phyloP scores from a whole-genome alignment of 2,797 vertebrate species.

The Echeneis naucrates region DNA sequence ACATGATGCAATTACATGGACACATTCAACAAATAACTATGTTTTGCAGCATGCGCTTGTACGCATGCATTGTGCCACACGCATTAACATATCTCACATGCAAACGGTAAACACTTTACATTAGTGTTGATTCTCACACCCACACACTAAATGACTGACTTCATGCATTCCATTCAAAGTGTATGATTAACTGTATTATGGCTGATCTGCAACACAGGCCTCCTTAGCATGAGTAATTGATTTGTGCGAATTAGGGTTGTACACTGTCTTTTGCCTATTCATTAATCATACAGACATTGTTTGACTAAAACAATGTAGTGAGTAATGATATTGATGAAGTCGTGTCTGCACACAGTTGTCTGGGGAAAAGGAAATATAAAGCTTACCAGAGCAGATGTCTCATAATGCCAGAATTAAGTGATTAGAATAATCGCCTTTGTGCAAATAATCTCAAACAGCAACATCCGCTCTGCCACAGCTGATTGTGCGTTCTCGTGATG shows the following conservation, averaged over 20 bases:
- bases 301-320: slow-evolving; percentile 78
- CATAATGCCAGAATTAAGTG: slow-evolving; percentile 82
- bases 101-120: slow-evolving; percentile 58
- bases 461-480: slow-evolving; percentile 74
- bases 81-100: slow-evolving; percentile 33
- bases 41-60: slow-evolving; percentile 32
- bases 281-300: slow-evolving; percentile 79
- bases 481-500: slow-evolving; percentile 64
- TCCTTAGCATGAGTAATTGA: slow-evolving; percentile 78
- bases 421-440: slow-evolving; percentile 85
- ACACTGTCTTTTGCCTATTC: slow-evolving; percentile 78
- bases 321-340: slow-evolving; percentile 81
- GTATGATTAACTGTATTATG: slow-evolving; percentile 71
- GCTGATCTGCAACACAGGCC: slow-evolving; percentile 70
- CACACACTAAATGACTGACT: slow-evolving; percentile 63
- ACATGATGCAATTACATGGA: slow-evolving; percentile 74
- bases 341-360: slow-evolving; percentile 75
- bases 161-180: slow-evolving; percentile 65
- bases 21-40: slow-evolving; percentile 33
- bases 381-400: slow-evolving; percentile 80
- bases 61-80: slow-evolving; percentile 35
- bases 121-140: slow-evolving; percentile 74
- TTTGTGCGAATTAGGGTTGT: slow-evolving; percentile 78
- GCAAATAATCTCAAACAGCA: slow-evolving; percentile 78
- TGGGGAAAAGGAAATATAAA: slow-evolving; percentile 75